Base-by-base conservation (phyloP, 2,888 invertebrate species). In the Chloromyia formosa region DNA sequence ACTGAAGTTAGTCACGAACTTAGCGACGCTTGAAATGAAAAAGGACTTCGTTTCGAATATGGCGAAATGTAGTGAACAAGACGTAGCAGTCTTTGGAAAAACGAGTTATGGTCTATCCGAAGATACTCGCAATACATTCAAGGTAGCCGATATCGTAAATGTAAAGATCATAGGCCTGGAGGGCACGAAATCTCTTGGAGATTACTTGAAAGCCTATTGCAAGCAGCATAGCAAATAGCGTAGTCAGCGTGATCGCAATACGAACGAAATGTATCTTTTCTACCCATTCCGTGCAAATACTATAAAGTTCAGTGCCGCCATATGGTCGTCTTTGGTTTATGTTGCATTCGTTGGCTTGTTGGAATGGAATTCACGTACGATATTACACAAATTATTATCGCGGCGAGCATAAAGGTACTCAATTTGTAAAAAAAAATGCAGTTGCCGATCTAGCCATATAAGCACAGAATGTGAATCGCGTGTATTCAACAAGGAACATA, bases 221-320 rank as follows among this genome's bases (percentile, higher is more conserved):
- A 49, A 49, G 49, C 18, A 45, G 66, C 66, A 18, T 22, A 49
- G 49, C 49, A 66, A 66, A 66, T 22, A 66, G 66, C 10, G 1
- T 22, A 66, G 66, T 10, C 49, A 49, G 66, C 64, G 64, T 64
- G 64, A 64, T 64, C 42, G 18, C 20, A 45, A 66, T 66, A 66
- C 66, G 7, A 35, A 35, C 27, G 1, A 64, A 64, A 64, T 42
- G 64, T 42, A 18, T 64, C n/a, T n/a, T n/a, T n/a, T n/a, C n/a
- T n/a, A n/a, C n/a, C 64, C 42, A 64, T 64, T 42, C 42, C 61
- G 61, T 62, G 62, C 27, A 35, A 35, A 35, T 35, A 35, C 7
- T 35, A 7, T 62, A 16, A 14, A 62, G 40, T 12, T 62, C 40
- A 10, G 9, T 23, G 62, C 62, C 62, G 16, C 62, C 62, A 62